Evolutionary conservation across 92 coral and sea anemone species (phyloP).

Genomic region (Scolanthus callimorphus): DNA sequence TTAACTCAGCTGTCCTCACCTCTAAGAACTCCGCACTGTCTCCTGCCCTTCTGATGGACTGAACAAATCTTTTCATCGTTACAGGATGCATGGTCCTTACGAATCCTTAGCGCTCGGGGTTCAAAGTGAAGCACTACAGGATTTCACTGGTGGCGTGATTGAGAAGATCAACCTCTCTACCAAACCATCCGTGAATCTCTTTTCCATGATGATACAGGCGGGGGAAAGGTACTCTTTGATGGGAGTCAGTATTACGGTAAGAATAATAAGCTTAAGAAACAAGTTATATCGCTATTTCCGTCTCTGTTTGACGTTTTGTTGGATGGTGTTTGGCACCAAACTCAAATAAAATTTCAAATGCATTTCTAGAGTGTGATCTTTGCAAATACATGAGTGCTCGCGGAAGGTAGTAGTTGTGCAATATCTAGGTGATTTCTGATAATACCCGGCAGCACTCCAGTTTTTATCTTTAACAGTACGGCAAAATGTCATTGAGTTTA

Average conservation of each 20-base stretch:
- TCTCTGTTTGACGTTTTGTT: neutral
- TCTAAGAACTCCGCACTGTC: too few relatives aligned
- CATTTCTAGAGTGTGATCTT: too few relatives aligned
- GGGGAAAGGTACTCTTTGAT: constrained; percentile 20
- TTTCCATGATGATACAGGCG: constrained; percentile 2
- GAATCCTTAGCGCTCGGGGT: constrained; percentile 24
- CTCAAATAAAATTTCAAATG: too few relatives aligned
- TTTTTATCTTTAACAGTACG: too few relatives aligned
- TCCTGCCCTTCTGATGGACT: too few relatives aligned
- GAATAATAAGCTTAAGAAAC: neutral
- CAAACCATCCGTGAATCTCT: constrained; percentile 18
- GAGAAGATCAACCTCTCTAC: constrained; percentile 25
- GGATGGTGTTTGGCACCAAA: neutral
- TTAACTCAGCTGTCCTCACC: too few relatives aligned
- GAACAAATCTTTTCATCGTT: too few relatives aligned
- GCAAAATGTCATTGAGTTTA: too few relatives aligned
- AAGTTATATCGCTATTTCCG: neutral
- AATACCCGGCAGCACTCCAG: too few relatives aligned
- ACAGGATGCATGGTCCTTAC: constrained; percentile 26
- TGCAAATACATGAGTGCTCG: too few relatives aligned
- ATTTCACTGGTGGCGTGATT: constrained; percentile 44
- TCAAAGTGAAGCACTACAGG: constrained; percentile 33
- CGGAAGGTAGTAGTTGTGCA: too few relatives aligned
- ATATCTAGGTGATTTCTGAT: too few relatives aligned
- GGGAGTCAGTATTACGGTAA: constrained; percentile 26